Conservation (phyloP, 2,888 invertebrate species). For the Aplocera efformata region DNA sequence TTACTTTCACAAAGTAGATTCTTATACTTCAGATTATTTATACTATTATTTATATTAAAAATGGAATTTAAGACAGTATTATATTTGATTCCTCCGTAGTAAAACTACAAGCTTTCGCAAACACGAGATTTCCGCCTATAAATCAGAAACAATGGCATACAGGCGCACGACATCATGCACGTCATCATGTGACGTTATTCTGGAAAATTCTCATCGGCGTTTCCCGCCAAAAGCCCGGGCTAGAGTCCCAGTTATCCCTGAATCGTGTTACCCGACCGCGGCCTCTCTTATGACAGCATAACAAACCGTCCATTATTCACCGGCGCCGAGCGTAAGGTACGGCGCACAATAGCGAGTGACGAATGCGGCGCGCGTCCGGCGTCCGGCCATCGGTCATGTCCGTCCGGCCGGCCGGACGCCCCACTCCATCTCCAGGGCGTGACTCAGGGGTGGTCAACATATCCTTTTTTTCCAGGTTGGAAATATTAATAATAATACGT, state of each 20-base stretch:
- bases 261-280: conserved; percentile 17
- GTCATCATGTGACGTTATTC: too few species aligned
- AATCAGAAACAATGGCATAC: too few species aligned
- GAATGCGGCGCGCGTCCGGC: conserved; percentile 49
- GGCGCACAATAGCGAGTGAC: conserved; percentile 41
- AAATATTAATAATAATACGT: neutral
- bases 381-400: conserved; percentile 44
- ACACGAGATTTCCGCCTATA: too few species aligned
- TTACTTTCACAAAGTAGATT: too few species aligned
- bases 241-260: conserved; percentile 6
- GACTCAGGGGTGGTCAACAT: neutral
- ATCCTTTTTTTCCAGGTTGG: conserved; percentile 1
- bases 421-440: conserved; percentile 1
- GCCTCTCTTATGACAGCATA: conserved; percentile 22
- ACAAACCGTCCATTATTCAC: conserved; percentile 25
- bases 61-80: too few species aligned
- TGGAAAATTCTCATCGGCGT: conserved; percentile 1
- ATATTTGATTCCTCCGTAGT: too few species aligned
- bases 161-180: too few species aligned
- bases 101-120: too few species aligned
- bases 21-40: too few species aligned
- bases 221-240: conserved; percentile 3
- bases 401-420: conserved; percentile 37
- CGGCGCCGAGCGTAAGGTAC: conserved; percentile 13
- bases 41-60: too few species aligned